phyloP scores from a whole-genome alignment of 2,113 vertebrate species.

The Acinonyx jubatus region DNA sequence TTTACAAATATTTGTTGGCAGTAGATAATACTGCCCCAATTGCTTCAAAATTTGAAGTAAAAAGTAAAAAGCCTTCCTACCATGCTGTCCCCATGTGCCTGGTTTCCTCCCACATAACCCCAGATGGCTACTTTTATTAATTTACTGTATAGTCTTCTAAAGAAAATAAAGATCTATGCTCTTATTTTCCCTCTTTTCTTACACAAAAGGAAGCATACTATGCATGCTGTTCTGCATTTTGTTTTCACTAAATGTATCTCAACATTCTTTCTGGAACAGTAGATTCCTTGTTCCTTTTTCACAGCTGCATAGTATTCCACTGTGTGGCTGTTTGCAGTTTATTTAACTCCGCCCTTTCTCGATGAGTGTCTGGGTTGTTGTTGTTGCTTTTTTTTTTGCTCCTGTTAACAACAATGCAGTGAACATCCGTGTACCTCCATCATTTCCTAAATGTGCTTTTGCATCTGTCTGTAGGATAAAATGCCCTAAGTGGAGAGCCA shows the following conservation, averaged over 20 bases:
- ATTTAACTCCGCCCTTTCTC: fast-evolving
- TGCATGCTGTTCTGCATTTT: not conserved
- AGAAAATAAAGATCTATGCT: not conserved
- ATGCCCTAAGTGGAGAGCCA: fast-evolving
- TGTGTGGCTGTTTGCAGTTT: not conserved
- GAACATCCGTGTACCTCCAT: not conserved
- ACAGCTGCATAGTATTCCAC: not conserved
- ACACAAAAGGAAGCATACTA: not conserved
- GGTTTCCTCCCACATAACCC: not conserved
- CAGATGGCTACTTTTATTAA: not conserved
- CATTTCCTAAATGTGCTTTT: not conserved
- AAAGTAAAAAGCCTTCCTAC: not conserved
- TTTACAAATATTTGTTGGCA: not conserved
- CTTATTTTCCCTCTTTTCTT: not conserved
- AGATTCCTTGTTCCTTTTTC: not conserved
- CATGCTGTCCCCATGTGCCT: not conserved
- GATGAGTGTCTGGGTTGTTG: no score
- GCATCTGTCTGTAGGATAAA: not conserved
- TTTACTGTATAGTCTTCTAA: not conserved
- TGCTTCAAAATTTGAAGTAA: not conserved
- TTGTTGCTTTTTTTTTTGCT: not conserved
- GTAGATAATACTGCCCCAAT: not conserved
- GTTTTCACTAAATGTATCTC: not conserved
- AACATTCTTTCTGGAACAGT: not conserved
- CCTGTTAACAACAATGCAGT: not conserved